Base-by-base conservation (phyloP, 2,888 invertebrate species). In the Meiosimyza decipiens region DNA sequence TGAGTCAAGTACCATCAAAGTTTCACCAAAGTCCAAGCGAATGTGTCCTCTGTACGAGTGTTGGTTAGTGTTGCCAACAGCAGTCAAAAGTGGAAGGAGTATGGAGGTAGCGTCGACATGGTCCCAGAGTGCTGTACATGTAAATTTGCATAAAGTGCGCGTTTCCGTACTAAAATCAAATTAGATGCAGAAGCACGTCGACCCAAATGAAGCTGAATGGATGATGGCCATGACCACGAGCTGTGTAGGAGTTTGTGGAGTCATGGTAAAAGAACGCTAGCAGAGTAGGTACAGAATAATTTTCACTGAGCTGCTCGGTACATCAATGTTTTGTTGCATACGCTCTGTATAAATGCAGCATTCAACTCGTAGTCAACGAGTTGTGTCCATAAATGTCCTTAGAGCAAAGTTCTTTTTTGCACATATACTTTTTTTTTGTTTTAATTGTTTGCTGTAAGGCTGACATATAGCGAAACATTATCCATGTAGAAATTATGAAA, bases 131-230 rank as follows among this genome's bases (percentile, higher is more conserved):
- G 40, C 9, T 69, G 18, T 69, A 55, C 51, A 69, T 60, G 51
- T 60, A 62, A 60, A 69, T 71, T 71, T 63, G 57, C 71, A 71
- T 71, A 71, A 71, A 71, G 63, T 57, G 64, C 71, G 64, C 63
- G 71, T 55, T 64, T 55, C 63, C 71, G 69, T 60, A 49, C 69
- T 69, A 62, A 71, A 71, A 71, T 71, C 71, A 71, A 71, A 71
- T 71, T 71, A 71, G 64, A 57, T 71, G 71, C 69, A 62, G 51
- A 51, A 62, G 69, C 69, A 69, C 69, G 69, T 69, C 69, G 52
- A 69, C 60, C 69, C 60, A 62, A 28, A 69, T 69, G 69, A 69
- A 51, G 69, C 22, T 51, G 33, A 51, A 16, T 57, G 40, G 9
- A 40, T 40, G 40, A 40, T 33, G 59, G 18, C 62, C 49, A n/a